Conservation (phyloP, 2,113 vertebrate genomes). For the Cacatua alba region DNA sequence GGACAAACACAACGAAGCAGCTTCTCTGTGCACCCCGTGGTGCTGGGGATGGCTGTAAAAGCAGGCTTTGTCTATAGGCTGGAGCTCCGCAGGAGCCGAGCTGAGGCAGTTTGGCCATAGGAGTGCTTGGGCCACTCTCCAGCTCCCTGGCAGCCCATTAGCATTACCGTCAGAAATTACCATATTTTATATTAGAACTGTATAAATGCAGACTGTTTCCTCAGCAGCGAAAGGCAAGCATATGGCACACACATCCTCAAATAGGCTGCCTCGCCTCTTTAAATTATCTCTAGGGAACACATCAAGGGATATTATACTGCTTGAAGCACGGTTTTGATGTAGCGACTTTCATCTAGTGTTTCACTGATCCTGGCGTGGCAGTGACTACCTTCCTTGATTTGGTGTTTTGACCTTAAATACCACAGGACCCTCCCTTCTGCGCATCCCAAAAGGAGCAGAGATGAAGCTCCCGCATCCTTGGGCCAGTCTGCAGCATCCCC, state of each 20-base stretch:
- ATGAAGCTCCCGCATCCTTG: fast-evolving
- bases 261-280: slow-evolving; percentile 30
- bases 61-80: not conserved
- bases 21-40: fast-evolving
- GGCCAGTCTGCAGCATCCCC: not conserved
- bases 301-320: slow-evolving; percentile 41
- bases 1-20: not conserved
- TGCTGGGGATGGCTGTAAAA: not conserved
- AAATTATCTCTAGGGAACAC: slow-evolving; percentile 50
- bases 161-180: not conserved
- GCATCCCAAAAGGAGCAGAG: fast-evolving
- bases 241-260: slow-evolving; percentile 15
- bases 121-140: not conserved
- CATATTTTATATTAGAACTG: not conserved
- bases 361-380: not conserved
- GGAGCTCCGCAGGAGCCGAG: fast-evolving
- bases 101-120: not conserved
- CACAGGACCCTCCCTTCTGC: not conserved
- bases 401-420: not conserved
- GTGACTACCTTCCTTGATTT: not conserved
- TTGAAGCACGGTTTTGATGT: slow-evolving; percentile 56
- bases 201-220: not conserved
- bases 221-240: not conserved
- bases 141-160: not conserved
- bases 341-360: not conserved